Evolutionary conservation across 2,888 invertebrate genomes (phyloP).

Genomic region (Eulithis prunata): DNA sequence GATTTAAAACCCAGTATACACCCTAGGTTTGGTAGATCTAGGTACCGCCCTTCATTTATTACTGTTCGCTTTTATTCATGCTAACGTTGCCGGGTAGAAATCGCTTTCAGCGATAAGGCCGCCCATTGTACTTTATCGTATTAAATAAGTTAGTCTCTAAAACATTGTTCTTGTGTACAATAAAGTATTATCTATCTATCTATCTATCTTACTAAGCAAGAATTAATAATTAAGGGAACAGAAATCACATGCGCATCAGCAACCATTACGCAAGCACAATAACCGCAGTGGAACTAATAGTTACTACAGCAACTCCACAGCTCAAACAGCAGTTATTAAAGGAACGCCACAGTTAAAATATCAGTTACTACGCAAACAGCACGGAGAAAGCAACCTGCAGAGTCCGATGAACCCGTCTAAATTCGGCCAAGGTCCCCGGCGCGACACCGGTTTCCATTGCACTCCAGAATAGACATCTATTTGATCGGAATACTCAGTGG

Average conservation of each 20-base stretch:
- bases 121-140: too few species aligned
- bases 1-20: too few species aligned
- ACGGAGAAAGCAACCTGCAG: constrained; percentile 73
- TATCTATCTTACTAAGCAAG: too few species aligned
- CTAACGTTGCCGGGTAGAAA: too few species aligned
- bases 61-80: too few species aligned
- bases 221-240: too few species aligned
- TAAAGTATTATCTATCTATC: too few species aligned
- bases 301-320: constrained; percentile 2
- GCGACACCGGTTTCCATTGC: constrained; percentile 47
- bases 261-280: constrained; percentile 19
- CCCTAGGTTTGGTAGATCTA: too few species aligned
- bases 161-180: too few species aligned
- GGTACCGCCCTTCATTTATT: too few species aligned
- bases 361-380: constrained; percentile 24
- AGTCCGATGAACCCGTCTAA: constrained; percentile 37
- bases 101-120: too few species aligned
- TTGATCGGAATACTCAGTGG: constrained; percentile 20
- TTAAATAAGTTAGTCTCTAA: too few species aligned
- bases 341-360: constrained; percentile 12
- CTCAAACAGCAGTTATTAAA: constrained; percentile 13
- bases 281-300: constrained; percentile 2
- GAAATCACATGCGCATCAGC: background rate
- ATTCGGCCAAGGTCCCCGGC: constrained; percentile 39
- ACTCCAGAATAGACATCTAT: constrained; percentile 33